Conservation (phyloP, 2,113 vertebrate species). For the Oreocharis arfaki region DNA sequence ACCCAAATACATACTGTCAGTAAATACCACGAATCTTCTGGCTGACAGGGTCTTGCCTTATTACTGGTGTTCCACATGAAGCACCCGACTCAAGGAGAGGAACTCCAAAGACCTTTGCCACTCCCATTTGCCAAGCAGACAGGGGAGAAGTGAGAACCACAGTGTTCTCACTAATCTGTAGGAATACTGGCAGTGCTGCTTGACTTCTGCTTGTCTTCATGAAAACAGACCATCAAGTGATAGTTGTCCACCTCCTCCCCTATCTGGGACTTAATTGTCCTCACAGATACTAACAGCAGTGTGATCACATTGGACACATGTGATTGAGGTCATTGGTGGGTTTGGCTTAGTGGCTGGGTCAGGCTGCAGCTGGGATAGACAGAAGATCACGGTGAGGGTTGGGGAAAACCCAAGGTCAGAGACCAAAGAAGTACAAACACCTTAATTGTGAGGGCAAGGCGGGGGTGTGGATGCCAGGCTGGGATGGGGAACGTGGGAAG, state of each 20-base stretch:
- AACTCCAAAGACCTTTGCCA: not conserved
- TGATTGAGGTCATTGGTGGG: not conserved
- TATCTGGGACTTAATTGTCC: not conserved
- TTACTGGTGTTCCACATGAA: not conserved
- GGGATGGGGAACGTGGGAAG: not conserved
- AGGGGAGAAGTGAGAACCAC: not conserved
- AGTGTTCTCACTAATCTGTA: not conserved
- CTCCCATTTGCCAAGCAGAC: not conserved
- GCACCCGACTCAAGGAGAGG: not conserved
- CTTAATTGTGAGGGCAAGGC: not conserved
- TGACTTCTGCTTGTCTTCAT: not conserved
- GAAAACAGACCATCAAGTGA: not conserved
- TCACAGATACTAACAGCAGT: not conserved
- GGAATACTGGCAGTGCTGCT: not conserved
- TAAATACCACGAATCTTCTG: not conserved
- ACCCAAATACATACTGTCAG: not conserved
- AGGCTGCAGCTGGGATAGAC: not conserved
- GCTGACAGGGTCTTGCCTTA: not conserved
- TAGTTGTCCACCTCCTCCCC: not conserved
- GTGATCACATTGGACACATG: too few species aligned
- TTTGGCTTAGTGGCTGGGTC: not conserved
- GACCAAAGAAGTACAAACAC: not conserved
- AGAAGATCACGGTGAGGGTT: not conserved
- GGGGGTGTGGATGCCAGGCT: not conserved
- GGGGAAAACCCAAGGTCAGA: not conserved